phyloP scores from a whole-genome alignment of 2,797 vertebrate genomes.

The Xenentodon cancila region DNA sequence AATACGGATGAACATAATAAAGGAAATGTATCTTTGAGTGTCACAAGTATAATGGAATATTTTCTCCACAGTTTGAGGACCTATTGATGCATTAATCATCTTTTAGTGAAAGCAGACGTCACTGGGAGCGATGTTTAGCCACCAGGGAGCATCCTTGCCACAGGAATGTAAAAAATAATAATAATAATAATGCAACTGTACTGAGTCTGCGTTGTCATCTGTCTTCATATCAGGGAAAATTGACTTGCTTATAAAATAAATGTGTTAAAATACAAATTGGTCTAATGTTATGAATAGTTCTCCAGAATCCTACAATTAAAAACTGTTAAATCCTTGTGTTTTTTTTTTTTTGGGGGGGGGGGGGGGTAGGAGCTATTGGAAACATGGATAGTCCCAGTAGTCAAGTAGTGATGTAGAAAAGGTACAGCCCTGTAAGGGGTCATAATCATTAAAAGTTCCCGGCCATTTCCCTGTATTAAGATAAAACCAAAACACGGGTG shows the following conservation, averaged over 20 bases:
- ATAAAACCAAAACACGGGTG: too few species aligned
- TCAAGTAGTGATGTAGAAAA: too few species aligned
- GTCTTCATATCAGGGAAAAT: constrained; percentile 73
- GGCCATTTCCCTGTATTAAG: too few species aligned
- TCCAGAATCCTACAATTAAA: not conserved
- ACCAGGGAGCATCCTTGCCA: constrained; percentile 69
- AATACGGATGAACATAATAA: constrained; percentile 84
- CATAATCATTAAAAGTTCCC: too few species aligned
- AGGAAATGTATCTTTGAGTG: constrained; percentile 71
- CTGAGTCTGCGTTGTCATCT: constrained; percentile 29
- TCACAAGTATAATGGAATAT: constrained; percentile 54
- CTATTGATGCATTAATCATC: constrained; percentile 23
- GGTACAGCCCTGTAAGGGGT: too few species aligned
- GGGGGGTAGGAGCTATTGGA: not conserved
- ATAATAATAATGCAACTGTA: constrained; percentile 47
- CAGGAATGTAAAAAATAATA: constrained; percentile 55
- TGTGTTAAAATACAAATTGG: constrained; percentile 40
- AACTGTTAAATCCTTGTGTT: too few species aligned
- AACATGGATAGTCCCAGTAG: not conserved
- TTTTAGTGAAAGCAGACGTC: constrained; percentile 5
- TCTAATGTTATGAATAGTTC: constrained; percentile 24
- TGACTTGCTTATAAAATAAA: constrained; percentile 68
- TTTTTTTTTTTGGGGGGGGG: too few species aligned
- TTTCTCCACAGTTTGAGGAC: constrained; percentile 27
- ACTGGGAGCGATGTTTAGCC: constrained; percentile 42